Conservation (phyloP, 2,113 vertebrate genomes). For the Acanthisitta chloris region DNA sequence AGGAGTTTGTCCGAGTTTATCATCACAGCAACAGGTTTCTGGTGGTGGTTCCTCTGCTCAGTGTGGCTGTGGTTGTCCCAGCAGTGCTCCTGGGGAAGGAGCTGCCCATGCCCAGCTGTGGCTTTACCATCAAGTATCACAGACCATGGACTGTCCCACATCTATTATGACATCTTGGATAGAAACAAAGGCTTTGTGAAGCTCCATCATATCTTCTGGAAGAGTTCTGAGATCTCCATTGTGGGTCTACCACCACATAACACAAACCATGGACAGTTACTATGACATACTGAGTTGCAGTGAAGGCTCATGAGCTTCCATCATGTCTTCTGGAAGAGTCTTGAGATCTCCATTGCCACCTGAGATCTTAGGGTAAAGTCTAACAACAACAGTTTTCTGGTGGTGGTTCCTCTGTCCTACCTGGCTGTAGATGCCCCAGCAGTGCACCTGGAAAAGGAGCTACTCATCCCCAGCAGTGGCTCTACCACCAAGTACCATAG, state of each 20-base stretch:
- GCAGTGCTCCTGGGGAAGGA: not conserved
- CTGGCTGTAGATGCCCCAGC: not conserved
- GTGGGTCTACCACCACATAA: no score
- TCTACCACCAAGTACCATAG: not conserved
- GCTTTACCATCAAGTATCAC: not conserved
- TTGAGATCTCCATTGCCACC: no score
- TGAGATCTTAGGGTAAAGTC: no score
- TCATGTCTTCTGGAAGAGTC: no score
- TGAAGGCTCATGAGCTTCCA: no score
- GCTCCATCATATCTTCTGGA: no score
- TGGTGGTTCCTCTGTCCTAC: not conserved
- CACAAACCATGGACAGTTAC: no score
- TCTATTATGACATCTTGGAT: no score
- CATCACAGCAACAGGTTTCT: not conserved
- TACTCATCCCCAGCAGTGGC: not conserved
- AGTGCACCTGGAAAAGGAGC: not conserved
- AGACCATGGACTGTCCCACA: no score
- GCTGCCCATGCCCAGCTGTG: rapidly evolving
- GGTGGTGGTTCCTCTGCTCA: not conserved
- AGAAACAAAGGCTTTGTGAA: no score
- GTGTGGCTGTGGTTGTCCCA: not conserved
- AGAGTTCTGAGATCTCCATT: no score
- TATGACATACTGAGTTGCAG: no score
- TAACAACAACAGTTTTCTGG: not conserved
- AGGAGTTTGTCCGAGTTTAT: not conserved